Base-by-base conservation (phyloP, 2,888 invertebrate genomes). In the Coleophora flavipennella region DNA sequence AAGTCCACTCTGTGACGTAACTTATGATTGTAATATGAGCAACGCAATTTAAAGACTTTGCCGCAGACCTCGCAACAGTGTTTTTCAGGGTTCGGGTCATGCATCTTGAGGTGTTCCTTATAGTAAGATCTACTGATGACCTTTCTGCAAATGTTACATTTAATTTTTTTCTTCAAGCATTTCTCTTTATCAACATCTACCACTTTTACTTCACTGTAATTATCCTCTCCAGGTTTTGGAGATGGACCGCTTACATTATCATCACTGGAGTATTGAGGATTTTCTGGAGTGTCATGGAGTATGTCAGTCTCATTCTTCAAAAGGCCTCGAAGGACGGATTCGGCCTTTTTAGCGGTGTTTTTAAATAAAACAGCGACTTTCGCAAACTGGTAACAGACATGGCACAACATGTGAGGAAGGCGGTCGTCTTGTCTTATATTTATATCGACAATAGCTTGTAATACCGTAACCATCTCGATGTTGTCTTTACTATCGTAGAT, bases 61-160 rank as follows among this genome's bases (percentile, higher is more conserved):
- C 75, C 75, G 44, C 75, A 75, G 0, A 74, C 48, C 42, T 75
- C 73, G 49, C 75, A 75, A 2, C 75, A 56, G 56, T 67, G 72
- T 33, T 67, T 68, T 31, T 67, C 62, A 14, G 65, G 66, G 34
- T 70, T 58, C 3, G 70, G 68, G 38, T 74, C 70, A 48, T 72
- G 71, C 62, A 71, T 61, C 0, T 69, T 69, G 36, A 71, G 43
- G 44, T 73, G 73, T 40, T 70, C 65, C 43, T 68, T 73, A 29
- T 62, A 65, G 45, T 71, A 71, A 8, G 70, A 65, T 32, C 56
- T 54, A 40, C 58, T 67, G 6, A 74, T 53, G 8, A 69, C 49
- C 57, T 74, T 73, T 14, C 49, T 54, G 37, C 66, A 66, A 25
- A 57, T 25, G 36, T 50, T 40, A 48, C 66, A 66, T 40, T 57